phyloP scores from a whole-genome alignment of 2,113 vertebrate genomes.

The Donacobius atricapilla region DNA sequence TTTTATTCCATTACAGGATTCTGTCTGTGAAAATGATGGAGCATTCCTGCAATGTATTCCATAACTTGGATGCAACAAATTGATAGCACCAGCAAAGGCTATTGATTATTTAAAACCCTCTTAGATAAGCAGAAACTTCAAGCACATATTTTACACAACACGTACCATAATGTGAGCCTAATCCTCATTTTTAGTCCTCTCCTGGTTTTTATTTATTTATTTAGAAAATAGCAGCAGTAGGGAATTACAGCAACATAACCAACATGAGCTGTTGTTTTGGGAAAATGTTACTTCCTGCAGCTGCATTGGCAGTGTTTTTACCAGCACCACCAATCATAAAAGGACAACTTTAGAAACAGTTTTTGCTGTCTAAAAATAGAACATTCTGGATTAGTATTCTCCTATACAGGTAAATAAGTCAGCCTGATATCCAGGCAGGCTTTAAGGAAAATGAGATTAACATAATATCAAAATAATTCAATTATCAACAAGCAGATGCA shows the following conservation, averaged over 20 bases:
- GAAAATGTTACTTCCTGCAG: not conserved
- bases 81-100: not conserved
- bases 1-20: not conserved
- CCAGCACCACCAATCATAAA: not conserved
- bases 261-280: not conserved
- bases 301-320: not conserved
- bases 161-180: not conserved
- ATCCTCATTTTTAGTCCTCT: not conserved
- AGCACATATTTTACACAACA: not conserved
- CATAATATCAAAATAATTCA: conserved; percentile 17
- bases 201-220: not conserved
- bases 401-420: conserved; percentile 9
- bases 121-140: not conserved
- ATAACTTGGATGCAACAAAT: not conserved
- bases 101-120: not conserved
- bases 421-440: not conserved
- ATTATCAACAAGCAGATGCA: conserved; percentile 13
- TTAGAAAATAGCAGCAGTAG: not conserved
- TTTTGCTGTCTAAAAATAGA: conserved; percentile 21
- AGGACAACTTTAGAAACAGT: not conserved
- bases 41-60: not conserved
- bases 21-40: not conserved
- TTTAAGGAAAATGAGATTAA: conserved; percentile 50
- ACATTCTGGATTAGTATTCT: not conserved
- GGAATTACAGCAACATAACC: not conserved